Evolutionary conservation across 23 tunicate species (phyloP).

Genomic region (Ciona savignyi): DNA sequence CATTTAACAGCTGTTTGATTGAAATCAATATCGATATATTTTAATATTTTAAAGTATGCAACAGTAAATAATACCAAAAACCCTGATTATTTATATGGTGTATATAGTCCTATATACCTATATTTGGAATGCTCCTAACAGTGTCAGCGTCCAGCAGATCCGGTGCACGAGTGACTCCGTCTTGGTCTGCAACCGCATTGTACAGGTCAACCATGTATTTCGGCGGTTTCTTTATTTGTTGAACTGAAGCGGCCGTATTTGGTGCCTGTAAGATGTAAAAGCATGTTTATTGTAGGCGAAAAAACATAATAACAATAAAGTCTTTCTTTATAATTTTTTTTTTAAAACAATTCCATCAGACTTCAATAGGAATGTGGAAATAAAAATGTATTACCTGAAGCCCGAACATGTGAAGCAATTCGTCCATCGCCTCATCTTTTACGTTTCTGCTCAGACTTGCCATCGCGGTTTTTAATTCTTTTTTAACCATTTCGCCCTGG

Average conservation of each 20-base stretch:
- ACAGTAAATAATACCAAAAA: no score
- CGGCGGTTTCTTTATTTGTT: slow-evolving; percentile 63
- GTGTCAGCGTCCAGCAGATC: slow-evolving; percentile 62
- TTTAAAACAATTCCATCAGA: no score
- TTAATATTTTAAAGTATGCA: no score
- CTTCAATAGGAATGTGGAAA: no score
- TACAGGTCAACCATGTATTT: slow-evolving; percentile 83
- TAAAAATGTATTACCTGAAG: no score
- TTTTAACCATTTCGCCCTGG: neutral
- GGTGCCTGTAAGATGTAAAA: slow-evolving; percentile 2
- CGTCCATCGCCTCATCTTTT: slow-evolving; percentile 26
- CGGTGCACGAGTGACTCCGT: slow-evolving; percentile 60
- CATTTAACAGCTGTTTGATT: no score
- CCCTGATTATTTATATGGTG: neutral
- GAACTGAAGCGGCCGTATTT: neutral
- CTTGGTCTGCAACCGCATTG: slow-evolving; percentile 54
- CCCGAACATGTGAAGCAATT: slow-evolving; percentile 36
- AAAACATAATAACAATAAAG: neutral
- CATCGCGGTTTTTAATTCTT: neutral
- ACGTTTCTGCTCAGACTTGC: neutral
- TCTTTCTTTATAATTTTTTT: no score
- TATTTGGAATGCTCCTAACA: slow-evolving; percentile 77
- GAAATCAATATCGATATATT: no score
- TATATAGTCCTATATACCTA: slow-evolving; percentile 16
- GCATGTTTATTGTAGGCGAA: neutral